phyloP scores from a whole-genome alignment of 2,113 vertebrate genomes.

The Lonchura striata region DNA sequence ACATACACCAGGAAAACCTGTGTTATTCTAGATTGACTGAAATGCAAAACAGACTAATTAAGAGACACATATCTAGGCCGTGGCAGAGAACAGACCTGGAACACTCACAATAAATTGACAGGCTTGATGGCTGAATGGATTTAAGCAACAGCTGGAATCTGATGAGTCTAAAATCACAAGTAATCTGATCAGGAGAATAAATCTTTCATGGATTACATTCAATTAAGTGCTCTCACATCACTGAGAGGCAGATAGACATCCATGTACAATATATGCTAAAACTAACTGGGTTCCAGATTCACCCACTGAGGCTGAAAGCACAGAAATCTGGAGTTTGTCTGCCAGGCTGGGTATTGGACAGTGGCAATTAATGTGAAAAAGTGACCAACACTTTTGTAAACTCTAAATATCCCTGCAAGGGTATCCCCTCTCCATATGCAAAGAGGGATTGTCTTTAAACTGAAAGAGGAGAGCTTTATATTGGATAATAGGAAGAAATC shows the following conservation, averaged over 20 bases:
- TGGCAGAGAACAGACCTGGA: neutral
- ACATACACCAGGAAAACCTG: neutral
- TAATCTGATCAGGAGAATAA: slow-evolving; percentile 49
- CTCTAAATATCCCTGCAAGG: neutral
- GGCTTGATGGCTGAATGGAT: slow-evolving; percentile 16
- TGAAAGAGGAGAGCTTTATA: neutral
- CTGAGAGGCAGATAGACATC: neutral
- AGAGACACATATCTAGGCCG: neutral
- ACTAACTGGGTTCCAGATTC: neutral
- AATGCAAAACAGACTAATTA: neutral
- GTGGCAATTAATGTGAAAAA: neutral
- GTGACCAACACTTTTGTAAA: neutral
- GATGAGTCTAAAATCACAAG: slow-evolving; percentile 36
- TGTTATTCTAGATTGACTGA: neutral
- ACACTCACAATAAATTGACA: slow-evolving; percentile 6
- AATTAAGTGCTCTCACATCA: slow-evolving; percentile 8
- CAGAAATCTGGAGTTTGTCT: neutral
- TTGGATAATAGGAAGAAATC: neutral
- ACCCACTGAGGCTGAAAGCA: neutral
- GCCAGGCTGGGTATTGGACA: neutral
- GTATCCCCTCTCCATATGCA: rapidly evolving
- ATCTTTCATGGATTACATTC: slow-evolving; percentile 42
- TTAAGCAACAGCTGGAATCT: slow-evolving; percentile 45
- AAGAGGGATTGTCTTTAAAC: neutral
- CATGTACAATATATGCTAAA: neutral